Evolutionary conservation across 2,888 invertebrate genomes (phyloP).

Genomic region (Lasioglossum marginatum): DNA sequence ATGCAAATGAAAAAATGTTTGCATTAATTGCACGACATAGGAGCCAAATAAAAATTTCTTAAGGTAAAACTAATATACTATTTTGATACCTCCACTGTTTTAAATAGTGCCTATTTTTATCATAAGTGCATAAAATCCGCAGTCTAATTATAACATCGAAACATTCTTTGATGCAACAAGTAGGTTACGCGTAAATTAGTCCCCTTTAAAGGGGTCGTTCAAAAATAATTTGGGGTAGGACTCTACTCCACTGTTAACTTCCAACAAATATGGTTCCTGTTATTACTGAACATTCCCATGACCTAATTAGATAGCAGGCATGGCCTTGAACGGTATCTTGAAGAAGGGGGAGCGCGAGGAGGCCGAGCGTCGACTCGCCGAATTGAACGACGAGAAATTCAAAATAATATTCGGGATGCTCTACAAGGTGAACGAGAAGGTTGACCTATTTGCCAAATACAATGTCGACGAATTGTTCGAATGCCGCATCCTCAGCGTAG

Average conservation of each 20-base stretch:
- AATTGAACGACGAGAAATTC: slow-evolving; percentile 89
- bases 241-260: background rate
- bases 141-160: background rate
- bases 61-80: too few species aligned
- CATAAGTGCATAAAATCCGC: too few species aligned
- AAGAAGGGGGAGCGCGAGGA: slow-evolving; percentile 90
- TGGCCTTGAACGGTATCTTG: slow-evolving; percentile 91
- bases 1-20: too few species aligned
- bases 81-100: too few species aligned
- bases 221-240: background rate
- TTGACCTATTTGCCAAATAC: slow-evolving; percentile 89
- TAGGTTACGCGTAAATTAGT: background rate
- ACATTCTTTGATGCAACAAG: background rate
- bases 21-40: too few species aligned
- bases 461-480: slow-evolving; percentile 91
- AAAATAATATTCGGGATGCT: slow-evolving; percentile 92
- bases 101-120: too few species aligned
- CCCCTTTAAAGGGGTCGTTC: background rate
- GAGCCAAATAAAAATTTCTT: too few species aligned
- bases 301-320: slow-evolving; percentile 89
- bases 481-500: slow-evolving; percentile 92
- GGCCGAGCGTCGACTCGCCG: slow-evolving; percentile 89
- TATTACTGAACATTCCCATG: slow-evolving; percentile 43
- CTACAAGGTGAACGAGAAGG: slow-evolving; percentile 89
- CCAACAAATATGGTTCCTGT: background rate